Conservation (phyloP, 2,113 vertebrate species). For the Chionodraco myersi region DNA sequence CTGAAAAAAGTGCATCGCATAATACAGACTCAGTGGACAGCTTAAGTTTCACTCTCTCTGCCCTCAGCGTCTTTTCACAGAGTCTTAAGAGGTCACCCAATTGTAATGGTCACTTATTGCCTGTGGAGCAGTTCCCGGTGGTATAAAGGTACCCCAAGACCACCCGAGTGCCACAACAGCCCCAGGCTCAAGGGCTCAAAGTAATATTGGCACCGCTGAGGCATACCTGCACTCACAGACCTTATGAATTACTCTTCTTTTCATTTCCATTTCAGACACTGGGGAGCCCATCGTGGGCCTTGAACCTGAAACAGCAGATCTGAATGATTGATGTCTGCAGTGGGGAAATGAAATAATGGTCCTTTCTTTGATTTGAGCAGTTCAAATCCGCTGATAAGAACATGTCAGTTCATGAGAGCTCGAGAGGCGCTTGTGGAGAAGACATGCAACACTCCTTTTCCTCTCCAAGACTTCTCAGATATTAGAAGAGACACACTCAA, state of each 20-base stretch:
- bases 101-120: conserved; percentile 85
- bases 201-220: conserved; percentile 66
- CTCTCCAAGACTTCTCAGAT: conserved; percentile 50
- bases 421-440: conserved; percentile 49
- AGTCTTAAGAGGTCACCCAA: conserved; percentile 81
- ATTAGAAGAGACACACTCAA: conserved; percentile 37
- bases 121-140: conserved; percentile 69
- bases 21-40: conserved; percentile 54
- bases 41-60: conserved; percentile 72
- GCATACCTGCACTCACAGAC: conserved; percentile 58
- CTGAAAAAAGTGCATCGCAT: conserved; percentile 63
- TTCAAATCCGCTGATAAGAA: conserved; percentile 72
- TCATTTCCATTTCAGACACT: conserved; percentile 44
- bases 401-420: conserved; percentile 43
- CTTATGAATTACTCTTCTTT: conserved; percentile 50
- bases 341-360: conserved; percentile 51
- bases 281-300: conserved; percentile 31
- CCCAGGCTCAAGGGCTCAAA: conserved; percentile 58
- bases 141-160: conserved; percentile 71
- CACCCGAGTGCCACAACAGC: conserved; percentile 79
- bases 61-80: conserved; percentile 72
- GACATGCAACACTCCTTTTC: conserved; percentile 59
- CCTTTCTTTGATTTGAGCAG: conserved; percentile 57
- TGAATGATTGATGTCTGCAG: conserved; percentile 60
- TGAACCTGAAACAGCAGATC: conserved; percentile 57